Percentiles rank a stretch among this genome's conserved stretches.
These are phyloP conservation scores for Drosophila serrata DNA, from an alignment of 1,140 invertebrate species.

Conservation along the genomic window DNA sequence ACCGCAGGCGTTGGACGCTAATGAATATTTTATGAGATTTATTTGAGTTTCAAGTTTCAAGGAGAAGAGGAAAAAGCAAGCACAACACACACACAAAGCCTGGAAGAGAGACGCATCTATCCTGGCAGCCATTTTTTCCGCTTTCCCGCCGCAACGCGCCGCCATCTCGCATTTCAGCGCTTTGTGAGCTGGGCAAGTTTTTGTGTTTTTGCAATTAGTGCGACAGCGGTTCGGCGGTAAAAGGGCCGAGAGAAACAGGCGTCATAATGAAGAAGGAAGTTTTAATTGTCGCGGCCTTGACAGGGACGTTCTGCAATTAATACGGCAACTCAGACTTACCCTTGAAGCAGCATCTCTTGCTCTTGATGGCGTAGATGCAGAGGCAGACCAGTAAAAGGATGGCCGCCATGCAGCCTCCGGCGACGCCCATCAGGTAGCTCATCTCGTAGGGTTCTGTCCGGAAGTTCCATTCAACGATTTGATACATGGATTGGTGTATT, in stretches of 20 bases:
- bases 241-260: slow-evolving; percentile 20
- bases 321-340: slow-evolving; percentile 86
- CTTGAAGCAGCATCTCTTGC: slow-evolving; percentile 89
- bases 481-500: slow-evolving; percentile 23
- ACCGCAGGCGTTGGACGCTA: slow-evolving; percentile 77
- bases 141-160: slow-evolving; percentile 10
- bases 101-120: slow-evolving; percentile 42
- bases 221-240: slow-evolving; percentile 43
- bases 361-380: slow-evolving; percentile 87
- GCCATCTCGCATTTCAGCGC: slow-evolving; percentile 38
- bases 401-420: slow-evolving; percentile 87
- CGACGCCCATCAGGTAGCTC: slow-evolving; percentile 88
- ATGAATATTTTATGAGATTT: slow-evolving; percentile 84
- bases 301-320: slow-evolving; percentile 63
- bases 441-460: slow-evolving; percentile 88
- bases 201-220: slow-evolving; percentile 80
- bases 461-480: slow-evolving; percentile 18
- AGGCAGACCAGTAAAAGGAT: slow-evolving; percentile 87
- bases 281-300: slow-evolving; percentile 79
- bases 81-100: slow-evolving; percentile 39
- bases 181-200: slow-evolving; percentile 68
- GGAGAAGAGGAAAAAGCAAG: slow-evolving; percentile 34
- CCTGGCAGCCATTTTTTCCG: slow-evolving; percentile 50
- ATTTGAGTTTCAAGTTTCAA: slow-evolving; percentile 79
- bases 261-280: slow-evolving; percentile 72